A percentile compares a stretch with the other conserved stretches of the same genome.
phyloP scores from a whole-genome alignment of 2,888 invertebrate genomes.

The Carterocephalus palaemon region DNA sequence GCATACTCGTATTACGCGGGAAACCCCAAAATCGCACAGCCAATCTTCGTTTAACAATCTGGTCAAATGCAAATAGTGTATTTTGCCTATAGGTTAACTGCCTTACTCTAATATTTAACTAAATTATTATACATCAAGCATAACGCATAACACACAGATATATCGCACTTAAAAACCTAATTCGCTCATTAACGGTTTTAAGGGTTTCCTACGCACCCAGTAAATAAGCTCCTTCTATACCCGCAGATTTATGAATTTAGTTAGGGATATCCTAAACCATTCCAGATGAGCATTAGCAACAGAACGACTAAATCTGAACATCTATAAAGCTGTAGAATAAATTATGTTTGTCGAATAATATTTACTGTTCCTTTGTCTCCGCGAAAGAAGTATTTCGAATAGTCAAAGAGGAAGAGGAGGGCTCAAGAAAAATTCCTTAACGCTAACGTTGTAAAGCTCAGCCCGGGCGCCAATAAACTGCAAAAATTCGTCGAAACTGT shows the following conservation, averaged over 20 bases:
- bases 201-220: slow-evolving; percentile 32
- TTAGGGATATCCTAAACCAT: slow-evolving; percentile 30
- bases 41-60: no score
- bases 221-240: slow-evolving; percentile 34
- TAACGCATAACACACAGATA: background rate
- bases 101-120: no score
- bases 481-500: slow-evolving; percentile 46
- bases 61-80: no score
- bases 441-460: slow-evolving; percentile 41
- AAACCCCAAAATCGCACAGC: no score
- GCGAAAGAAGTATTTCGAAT: slow-evolving; percentile 21
- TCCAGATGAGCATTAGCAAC: slow-evolving; percentile 30
- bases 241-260: slow-evolving; percentile 35
- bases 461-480: slow-evolving; percentile 49
- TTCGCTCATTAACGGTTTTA: slow-evolving; percentile 17
- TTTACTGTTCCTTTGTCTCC: slow-evolving; percentile 24
- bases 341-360: slow-evolving; percentile 21
- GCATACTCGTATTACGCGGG: no score
- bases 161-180: background rate
- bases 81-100: no score
- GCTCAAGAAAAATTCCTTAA: slow-evolving; percentile 25
- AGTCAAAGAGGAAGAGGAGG: slow-evolving; percentile 21
- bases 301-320: slow-evolving; percentile 23
- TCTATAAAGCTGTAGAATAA: slow-evolving; percentile 20
- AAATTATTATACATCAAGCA: no score